A percentile compares a stretch with the other conserved stretches of the same genome.
phyloP scores from a whole-genome alignment of 1,140 invertebrate genomes.

The Hyles euphorbiae region DNA sequence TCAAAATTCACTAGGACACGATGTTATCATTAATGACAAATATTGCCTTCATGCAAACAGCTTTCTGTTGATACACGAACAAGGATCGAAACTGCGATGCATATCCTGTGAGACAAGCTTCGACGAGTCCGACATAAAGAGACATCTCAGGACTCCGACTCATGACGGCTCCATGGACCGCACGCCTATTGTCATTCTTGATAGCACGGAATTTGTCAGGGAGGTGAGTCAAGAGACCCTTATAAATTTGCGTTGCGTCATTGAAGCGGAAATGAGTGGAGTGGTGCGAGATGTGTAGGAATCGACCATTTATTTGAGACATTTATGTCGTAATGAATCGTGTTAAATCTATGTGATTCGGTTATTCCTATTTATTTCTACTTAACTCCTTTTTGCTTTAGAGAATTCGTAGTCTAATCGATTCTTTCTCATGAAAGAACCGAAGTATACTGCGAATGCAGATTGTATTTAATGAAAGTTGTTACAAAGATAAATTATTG shows the following conservation, averaged over 20 bases:
- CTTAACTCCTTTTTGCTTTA: no score
- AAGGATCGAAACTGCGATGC: constrained; percentile 10
- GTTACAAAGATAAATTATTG: no score
- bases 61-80: constrained; percentile 12
- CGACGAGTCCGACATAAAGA: neutral
- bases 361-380: no score
- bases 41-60: constrained; percentile 15
- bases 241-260: neutral
- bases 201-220: constrained; percentile 32
- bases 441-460: no score
- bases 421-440: no score
- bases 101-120: constrained; percentile 24
- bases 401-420: no score
- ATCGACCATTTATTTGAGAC: no score
- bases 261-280: no score
- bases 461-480: no score
- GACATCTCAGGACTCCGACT: constrained; percentile 11
- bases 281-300: no score
- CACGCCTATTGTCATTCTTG: constrained; percentile 13
- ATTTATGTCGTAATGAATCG: no score
- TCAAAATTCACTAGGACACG: neutral
- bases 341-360: no score
- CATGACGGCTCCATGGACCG: constrained; percentile 4
- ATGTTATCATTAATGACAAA: constrained; percentile 24
- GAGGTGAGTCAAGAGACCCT: constrained; percentile 24